Evolutionary conservation across 1,140 invertebrate species (phyloP).

Genomic region (Macrocentrus cingulum): DNA sequence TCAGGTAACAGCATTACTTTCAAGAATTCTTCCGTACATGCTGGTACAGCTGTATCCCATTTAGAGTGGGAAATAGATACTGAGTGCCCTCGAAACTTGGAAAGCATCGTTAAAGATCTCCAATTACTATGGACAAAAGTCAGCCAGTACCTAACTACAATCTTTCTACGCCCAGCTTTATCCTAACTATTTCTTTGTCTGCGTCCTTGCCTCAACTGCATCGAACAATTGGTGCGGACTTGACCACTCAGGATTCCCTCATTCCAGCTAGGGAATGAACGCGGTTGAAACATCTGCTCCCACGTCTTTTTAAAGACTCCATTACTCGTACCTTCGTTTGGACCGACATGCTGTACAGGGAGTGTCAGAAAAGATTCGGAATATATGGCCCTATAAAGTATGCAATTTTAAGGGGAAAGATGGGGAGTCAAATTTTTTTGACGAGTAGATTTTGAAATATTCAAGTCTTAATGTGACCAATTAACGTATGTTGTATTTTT

Average conservation of each 20-base stretch:
- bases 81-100: constrained; percentile 26
- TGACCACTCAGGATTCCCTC: constrained; percentile 6
- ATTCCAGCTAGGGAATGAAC: neutral
- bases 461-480: no score
- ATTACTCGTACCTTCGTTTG: neutral
- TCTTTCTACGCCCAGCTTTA: constrained; percentile 10
- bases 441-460: no score
- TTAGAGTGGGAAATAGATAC: constrained; percentile 33
- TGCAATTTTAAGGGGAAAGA: no score
- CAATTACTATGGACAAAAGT: constrained; percentile 37
- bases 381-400: no score
- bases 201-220: neutral
- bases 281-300: constrained; percentile 1
- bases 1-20: constrained; percentile 3
- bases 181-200: constrained; percentile 11
- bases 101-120: constrained; percentile 39
- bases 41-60: neutral
- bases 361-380: no score
- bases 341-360: no score
- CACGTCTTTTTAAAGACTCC: neutral
- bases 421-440: no score
- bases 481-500: no score
- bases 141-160: constrained; percentile 24
- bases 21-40: constrained; percentile 10
- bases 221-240: constrained; percentile 8